A percentile compares a stretch with the other conserved stretches of the same genome.
Conservation (phyloP, 2,113 vertebrate genomes). For the Sinocyclocheilus anophthalmus region DNA sequence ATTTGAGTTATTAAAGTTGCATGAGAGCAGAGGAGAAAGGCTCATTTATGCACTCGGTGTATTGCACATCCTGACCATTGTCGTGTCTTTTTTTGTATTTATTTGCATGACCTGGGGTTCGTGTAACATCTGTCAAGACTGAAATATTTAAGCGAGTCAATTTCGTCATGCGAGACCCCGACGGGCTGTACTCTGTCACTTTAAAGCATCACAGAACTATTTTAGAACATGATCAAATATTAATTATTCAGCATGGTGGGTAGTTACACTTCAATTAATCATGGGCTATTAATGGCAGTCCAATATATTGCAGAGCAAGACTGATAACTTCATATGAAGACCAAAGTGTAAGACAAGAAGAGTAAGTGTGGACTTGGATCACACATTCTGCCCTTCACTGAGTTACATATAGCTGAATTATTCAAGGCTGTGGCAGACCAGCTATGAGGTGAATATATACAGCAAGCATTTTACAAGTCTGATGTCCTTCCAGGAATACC, state of each 20-base stretch:
- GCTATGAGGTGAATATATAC: slow-evolving; percentile 3
- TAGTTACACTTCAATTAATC: slow-evolving; percentile 59
- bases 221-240: slow-evolving; percentile 60
- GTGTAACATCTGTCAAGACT: slow-evolving; percentile 55
- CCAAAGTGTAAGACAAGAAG: background rate
- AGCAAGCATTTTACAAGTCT: slow-evolving; percentile 22
- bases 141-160: slow-evolving; percentile 62
- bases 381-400: slow-evolving; percentile 21
- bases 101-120: slow-evolving; percentile 43
- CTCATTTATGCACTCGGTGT: slow-evolving; percentile 61
- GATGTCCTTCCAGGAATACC: slow-evolving; percentile 2
- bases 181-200: slow-evolving; percentile 41
- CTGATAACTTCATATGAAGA: slow-evolving; percentile 13
- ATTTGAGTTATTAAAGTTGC: slow-evolving; percentile 65
- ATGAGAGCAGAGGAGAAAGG: slow-evolving; percentile 55
- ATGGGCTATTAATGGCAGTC: slow-evolving; percentile 53
- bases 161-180: slow-evolving; percentile 47
- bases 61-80: slow-evolving; percentile 7
- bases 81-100: background rate
- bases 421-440: slow-evolving; percentile 42
- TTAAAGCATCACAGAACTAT: slow-evolving; percentile 56
- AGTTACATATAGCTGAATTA: slow-evolving; percentile 41
- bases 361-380: background rate
- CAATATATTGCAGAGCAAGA: slow-evolving; percentile 32
- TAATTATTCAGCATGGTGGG: slow-evolving; percentile 63